Percentiles rank a stretch among this genome's conserved stretches.
Conservation (phyloP, 2,888 invertebrate genomes). For the Mantis religiosa region DNA sequence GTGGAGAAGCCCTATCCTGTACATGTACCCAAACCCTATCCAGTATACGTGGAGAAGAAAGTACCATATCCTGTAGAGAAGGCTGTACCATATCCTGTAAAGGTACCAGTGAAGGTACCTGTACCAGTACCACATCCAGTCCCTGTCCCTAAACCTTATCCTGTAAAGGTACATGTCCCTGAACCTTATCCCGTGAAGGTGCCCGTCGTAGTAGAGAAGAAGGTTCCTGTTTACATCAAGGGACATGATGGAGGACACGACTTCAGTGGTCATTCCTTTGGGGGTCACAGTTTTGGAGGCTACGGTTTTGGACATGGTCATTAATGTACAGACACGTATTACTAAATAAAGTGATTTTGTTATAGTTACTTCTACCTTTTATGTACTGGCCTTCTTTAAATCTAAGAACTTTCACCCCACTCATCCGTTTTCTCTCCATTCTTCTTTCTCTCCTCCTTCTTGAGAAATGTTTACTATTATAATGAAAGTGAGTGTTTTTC, state of each 20-base stretch:
- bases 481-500: too few species aligned
- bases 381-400: too few species aligned
- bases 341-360: not conserved
- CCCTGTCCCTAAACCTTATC: constrained; percentile 3
- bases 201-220: constrained; percentile 2
- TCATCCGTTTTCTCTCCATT: too few species aligned
- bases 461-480: too few species aligned
- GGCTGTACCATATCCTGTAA: not conserved
- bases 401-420: too few species aligned
- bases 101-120: not conserved
- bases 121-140: constrained; percentile 1
- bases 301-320: not conserved
- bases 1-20: constrained; percentile 5
- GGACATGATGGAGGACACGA: not conserved
- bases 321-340: not conserved
- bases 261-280: not conserved
- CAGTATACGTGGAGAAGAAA: not conserved
- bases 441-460: too few species aligned
- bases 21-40: constrained; percentile 2
- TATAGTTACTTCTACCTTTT: too few species aligned
- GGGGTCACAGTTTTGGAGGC: not conserved
- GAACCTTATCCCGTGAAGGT: constrained; percentile 6
- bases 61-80: constrained; percentile 6
- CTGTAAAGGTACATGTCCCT: not conserved
- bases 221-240: not conserved